Base-by-base conservation (phyloP, 2,888 invertebrate species). In the Eupithecia abbreviata region DNA sequence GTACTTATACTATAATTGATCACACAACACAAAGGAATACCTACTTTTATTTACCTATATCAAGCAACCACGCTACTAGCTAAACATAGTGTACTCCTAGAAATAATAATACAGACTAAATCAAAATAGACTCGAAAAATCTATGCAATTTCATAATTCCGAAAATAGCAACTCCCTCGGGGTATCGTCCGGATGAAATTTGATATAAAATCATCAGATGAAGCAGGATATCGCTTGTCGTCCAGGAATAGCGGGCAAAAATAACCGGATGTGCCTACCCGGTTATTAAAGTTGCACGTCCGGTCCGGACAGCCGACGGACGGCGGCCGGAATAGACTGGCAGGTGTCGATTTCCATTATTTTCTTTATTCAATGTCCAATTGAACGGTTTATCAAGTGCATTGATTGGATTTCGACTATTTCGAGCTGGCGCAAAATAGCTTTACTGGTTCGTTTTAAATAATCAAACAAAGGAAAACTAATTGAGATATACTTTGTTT, bases 281-380 rank as follows among this genome's bases (percentile, higher is more conserved):
- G 79, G 82, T 84, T 87, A 91, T 90, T 89, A 91, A 89, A 87
- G 84, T 87, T 90, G 84, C 90, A 88, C 80, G 81, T 84, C 81
- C 82, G 78, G 79, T 71, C 77, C 82, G 85, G 84, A 79, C 82
- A 80, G 79, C 77, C 83, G 75, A 58, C 58, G 62, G 18, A 15
- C 58, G 55, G 79, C 82, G 76, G 82, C 81, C 79, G 81, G 85
- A 86, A 89, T 88, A 86, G 85, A 85, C 82, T 82, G 84, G 78
- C 83, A 82, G 74, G 72, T 80, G 81, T 80, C 83, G 80, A 82
- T 82, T 79, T 81, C 79, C 74, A 82, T 82, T 84, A 83, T 81
- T 81, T 80, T 74, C 74, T 72, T 69, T 73, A 55, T 71, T 79
- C 76, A 62, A 62, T 66, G 67, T 15, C 45, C 68, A 71, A 78